phyloP scores from a whole-genome alignment of 2,797 vertebrate genomes.

The Esox lucius region DNA sequence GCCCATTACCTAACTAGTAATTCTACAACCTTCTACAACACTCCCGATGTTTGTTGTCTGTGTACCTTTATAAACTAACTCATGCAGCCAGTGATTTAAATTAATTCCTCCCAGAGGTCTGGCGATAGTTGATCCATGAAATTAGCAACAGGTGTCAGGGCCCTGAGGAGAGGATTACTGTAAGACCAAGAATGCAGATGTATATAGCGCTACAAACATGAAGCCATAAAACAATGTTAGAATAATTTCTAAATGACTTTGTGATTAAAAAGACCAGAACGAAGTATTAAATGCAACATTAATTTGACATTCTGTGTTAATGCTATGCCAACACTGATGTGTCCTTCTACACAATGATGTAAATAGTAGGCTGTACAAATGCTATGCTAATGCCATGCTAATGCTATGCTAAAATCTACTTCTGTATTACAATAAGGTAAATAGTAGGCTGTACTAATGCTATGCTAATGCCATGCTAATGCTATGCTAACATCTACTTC shows the following conservation, averaged over 20 bases:
- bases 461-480: not conserved
- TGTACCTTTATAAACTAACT: too few species aligned
- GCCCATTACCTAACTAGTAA: too few species aligned
- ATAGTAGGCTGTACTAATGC: not conserved
- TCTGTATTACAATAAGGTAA: conserved; percentile 24
- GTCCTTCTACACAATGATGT: conserved; percentile 36
- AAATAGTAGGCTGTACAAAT: not conserved
- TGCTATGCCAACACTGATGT: conserved; percentile 41
- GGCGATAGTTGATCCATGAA: conserved; percentile 29
- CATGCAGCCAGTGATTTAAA: too few species aligned
- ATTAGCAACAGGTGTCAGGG: conserved; percentile 55
- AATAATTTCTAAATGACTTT: conserved; percentile 39
- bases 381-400: not conserved
- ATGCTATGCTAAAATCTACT: not conserved
- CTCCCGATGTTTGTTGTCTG: too few species aligned
- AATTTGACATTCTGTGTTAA: conserved; percentile 43
- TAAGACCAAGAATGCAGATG: conserved; percentile 31
- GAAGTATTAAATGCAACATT: conserved; percentile 55
- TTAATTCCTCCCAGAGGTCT: too few species aligned
- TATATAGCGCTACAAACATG: conserved; percentile 36
- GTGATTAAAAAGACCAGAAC: conserved; percentile 59
- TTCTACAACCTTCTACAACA: too few species aligned
- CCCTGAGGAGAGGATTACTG: conserved; percentile 17
- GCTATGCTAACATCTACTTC: not conserved
- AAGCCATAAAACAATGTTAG: conserved; percentile 56